These are phyloP conservation scores for Australoheros scitulus DNA, from an alignment of 2,113 vertebrate species.

Conservation along the genomic window DNA sequence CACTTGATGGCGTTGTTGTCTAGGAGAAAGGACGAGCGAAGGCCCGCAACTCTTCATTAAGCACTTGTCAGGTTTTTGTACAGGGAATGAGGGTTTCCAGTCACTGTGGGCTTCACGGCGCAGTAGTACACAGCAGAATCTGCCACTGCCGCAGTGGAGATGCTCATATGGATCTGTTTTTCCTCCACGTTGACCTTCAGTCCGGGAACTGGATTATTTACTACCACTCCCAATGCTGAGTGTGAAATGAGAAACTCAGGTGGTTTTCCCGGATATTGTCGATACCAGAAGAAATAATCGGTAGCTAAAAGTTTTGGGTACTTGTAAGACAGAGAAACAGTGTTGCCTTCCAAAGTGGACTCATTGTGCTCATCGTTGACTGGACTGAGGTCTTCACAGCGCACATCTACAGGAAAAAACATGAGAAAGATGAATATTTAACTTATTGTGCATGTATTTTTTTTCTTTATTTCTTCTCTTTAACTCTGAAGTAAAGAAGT, in stretches of 20 bases:
- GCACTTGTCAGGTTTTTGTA: neutral
- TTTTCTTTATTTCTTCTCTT: neutral
- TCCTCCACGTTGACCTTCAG: fast-evolving
- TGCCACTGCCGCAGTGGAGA: neutral
- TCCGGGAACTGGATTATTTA: fast-evolving
- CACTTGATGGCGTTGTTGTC: neutral
- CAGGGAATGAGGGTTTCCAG: neutral
- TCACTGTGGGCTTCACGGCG: slow-evolving; percentile 13
- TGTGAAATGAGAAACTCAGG: slow-evolving; percentile 12
- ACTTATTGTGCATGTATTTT: neutral
- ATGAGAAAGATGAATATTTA: neutral
- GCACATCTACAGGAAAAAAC: neutral
- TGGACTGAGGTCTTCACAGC: slow-evolving; percentile 29
- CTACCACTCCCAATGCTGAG: fast-evolving
- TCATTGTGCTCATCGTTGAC: neutral
- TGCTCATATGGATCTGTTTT: neutral
- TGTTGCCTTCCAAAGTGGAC: neutral
- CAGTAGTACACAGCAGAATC: slow-evolving; percentile 52
- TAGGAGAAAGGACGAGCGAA: too few species aligned
- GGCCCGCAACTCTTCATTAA: fast-evolving
- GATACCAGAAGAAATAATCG: slow-evolving; percentile 44
- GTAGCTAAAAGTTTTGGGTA: fast-evolving
- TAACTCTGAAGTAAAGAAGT: neutral
- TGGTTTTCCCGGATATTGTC: slow-evolving; percentile 32
- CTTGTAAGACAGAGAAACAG: slow-evolving; percentile 19